Conservation (phyloP, 2,113 vertebrate genomes). For the Zingel zingel region DNA sequence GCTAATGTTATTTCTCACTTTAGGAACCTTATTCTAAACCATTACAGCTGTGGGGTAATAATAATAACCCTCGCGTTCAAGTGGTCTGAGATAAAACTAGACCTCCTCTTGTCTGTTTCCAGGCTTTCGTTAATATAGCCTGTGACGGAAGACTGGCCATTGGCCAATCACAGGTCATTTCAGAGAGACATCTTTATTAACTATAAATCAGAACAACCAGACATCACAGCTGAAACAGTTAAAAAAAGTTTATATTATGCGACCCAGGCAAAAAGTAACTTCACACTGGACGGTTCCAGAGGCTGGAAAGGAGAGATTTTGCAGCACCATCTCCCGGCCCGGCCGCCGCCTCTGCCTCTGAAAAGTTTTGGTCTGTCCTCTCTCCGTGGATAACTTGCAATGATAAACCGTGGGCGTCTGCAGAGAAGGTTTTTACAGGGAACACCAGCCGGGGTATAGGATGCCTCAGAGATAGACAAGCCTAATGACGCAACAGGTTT, state of each 20-base stretch:
- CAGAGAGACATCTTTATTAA: neutral
- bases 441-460: slow-evolving; percentile 39
- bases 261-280: no score
- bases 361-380: slow-evolving; percentile 18
- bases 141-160: no score
- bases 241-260: neutral
- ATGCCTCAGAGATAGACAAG: slow-evolving; percentile 62
- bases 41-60: no score
- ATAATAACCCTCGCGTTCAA: no score
- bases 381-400: neutral
- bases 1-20: no score
- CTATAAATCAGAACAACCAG: neutral
- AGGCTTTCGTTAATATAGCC: no score
- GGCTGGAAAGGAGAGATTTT: neutral
- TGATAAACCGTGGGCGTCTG: slow-evolving; percentile 43
- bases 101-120: no score
- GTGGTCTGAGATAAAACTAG: no score
- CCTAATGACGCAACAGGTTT: slow-evolving; percentile 78
- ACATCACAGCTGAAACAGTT: no score
- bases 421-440: slow-evolving; percentile 29
- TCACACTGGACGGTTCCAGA: neutral
- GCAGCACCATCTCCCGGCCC: neutral
- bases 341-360: neutral
- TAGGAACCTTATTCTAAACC: no score
- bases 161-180: no score